phyloP scores from a whole-genome alignment of 2,797 vertebrate genomes.

The Danio tinwini region DNA sequence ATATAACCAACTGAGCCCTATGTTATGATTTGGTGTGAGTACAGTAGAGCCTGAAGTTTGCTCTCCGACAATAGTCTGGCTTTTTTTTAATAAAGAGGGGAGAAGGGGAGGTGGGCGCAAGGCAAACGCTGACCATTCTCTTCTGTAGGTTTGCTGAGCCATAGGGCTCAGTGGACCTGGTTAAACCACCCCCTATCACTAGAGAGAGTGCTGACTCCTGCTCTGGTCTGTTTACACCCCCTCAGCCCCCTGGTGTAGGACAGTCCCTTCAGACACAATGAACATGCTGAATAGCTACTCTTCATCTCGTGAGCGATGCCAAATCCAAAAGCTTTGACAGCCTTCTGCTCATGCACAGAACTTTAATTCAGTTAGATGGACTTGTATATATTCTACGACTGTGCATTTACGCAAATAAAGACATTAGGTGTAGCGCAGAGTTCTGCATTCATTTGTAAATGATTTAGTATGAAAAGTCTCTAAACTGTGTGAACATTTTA shows the following conservation, averaged over 20 bases:
- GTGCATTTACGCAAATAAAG: neutral
- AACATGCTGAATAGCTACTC: slow-evolving; percentile 80
- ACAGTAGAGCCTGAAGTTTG: slow-evolving; percentile 48
- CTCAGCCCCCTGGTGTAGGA: slow-evolving; percentile 63
- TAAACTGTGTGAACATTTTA: neutral
- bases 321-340: neutral
- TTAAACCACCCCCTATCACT: slow-evolving; percentile 39
- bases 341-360: slow-evolving; percentile 1
- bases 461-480: neutral
- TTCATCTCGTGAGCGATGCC: slow-evolving; percentile 41
- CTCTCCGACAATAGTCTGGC: slow-evolving; percentile 37
- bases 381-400: neutral
- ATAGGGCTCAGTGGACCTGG: slow-evolving; percentile 70
- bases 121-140: slow-evolving; percentile 77
- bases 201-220: slow-evolving; percentile 82
- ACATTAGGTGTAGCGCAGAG: neutral
- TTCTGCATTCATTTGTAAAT: neutral
- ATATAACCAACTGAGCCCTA: neutral
- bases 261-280: slow-evolving; percentile 74
- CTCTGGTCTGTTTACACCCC: slow-evolving; percentile 79
- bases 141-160: slow-evolving; percentile 81
- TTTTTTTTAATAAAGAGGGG: slow-evolving; percentile 44
- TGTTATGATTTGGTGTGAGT: slow-evolving; percentile 26
- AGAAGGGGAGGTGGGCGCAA: slow-evolving; percentile 55
- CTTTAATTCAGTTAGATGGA: neutral